Conservation (phyloP, 2,113 vertebrate genomes). For the Nothobranchius kuhntae region DNA sequence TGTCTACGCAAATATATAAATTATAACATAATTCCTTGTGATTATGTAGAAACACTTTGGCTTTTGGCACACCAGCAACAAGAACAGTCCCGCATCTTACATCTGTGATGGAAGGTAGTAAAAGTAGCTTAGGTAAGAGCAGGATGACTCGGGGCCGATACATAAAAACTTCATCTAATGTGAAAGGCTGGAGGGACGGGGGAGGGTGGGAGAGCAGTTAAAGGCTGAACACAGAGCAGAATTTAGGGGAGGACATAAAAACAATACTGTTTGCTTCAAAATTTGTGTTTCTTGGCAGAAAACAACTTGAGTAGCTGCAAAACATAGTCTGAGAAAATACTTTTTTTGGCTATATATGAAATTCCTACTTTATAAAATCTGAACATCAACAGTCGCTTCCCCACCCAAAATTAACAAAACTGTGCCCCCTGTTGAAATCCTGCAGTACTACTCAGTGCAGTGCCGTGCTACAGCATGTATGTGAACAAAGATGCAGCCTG, state of each 20-base stretch:
- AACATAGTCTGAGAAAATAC: not conserved
- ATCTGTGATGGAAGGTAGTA: slow-evolving; percentile 31
- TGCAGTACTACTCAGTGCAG: too few relatives aligned
- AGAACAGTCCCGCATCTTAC: not conserved
- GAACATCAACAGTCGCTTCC: too few relatives aligned
- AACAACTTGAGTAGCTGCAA: not conserved
- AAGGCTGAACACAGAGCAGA: slow-evolving; percentile 44
- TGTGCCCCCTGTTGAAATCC: too few relatives aligned
- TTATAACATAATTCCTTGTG: not conserved
- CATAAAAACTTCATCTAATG: slow-evolving; percentile 51
- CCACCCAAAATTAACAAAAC: too few relatives aligned
- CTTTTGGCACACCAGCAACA: not conserved
- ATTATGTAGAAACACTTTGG: not conserved
- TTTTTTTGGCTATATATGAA: not conserved
- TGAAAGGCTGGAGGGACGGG: slow-evolving; percentile 27
- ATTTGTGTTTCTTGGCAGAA: not conserved
- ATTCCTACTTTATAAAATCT: not conserved
- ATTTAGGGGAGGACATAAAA: slow-evolving; percentile 21
- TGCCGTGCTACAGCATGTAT: too few relatives aligned
- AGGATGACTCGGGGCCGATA: slow-evolving; percentile 31
- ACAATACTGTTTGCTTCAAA: not conserved
- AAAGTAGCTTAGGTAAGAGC: slow-evolving; percentile 45
- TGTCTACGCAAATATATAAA: too few relatives aligned
- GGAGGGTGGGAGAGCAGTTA: slow-evolving; percentile 21
- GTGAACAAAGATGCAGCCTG: too few relatives aligned